Evolutionary conservation across 2,797 vertebrate genomes (phyloP).

Genomic region (Coregonus ussuriensis): DNA sequence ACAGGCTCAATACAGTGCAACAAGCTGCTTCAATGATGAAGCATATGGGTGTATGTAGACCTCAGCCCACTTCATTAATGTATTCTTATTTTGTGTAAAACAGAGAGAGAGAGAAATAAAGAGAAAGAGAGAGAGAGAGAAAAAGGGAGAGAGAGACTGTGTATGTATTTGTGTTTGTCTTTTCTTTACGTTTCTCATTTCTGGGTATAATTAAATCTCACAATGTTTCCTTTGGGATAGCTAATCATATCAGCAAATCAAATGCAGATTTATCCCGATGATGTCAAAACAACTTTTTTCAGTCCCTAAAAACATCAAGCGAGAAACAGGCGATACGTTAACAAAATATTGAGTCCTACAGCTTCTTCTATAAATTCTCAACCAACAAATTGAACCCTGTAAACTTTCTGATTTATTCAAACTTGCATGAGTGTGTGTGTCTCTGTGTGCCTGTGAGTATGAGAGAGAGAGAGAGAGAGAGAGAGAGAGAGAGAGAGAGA

Average conservation of each 20-base stretch:
- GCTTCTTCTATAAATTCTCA: background rate
- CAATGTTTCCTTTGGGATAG: conserved; percentile 76
- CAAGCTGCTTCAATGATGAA: conserved; percentile 77
- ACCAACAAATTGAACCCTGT: background rate
- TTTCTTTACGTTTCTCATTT: conserved; percentile 58
- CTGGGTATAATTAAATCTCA: conserved; percentile 71
- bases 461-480: background rate
- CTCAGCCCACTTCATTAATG: conserved; percentile 81
- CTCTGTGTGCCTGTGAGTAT: background rate
- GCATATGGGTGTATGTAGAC: conserved; percentile 78
- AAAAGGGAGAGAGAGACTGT: background rate
- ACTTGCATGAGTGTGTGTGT: conserved; percentile 5
- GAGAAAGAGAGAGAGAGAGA: background rate
- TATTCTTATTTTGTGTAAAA: conserved; percentile 71
- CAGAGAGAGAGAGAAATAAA: background rate
- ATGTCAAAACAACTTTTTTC: background rate
- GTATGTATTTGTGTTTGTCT: conserved; percentile 36
- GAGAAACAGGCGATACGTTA: background rate
- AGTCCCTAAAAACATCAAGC: conserved; percentile 2
- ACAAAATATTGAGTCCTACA: background rate
- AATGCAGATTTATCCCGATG: conserved; percentile 7
- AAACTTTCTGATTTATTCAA: background rate
- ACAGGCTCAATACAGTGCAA: conserved; percentile 70
- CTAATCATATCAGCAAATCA: conserved; percentile 74
- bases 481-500: conserved; percentile 2